Percentiles rank a stretch among this genome's conserved stretches.
Evolutionary conservation across 2,797 vertebrate species (phyloP).

Genomic region (Toxotes lorentzi): DNA sequence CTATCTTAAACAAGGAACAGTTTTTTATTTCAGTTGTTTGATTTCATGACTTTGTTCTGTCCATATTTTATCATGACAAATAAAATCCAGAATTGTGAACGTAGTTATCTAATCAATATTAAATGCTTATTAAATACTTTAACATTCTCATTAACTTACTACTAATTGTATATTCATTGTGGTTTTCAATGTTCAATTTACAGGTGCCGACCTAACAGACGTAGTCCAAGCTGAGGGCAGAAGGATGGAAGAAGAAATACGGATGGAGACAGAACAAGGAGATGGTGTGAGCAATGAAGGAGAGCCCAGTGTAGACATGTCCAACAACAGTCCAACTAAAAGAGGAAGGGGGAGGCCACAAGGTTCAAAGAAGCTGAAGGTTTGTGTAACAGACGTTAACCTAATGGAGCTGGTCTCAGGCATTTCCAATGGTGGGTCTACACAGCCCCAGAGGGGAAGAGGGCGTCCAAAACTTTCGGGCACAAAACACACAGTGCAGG

Average conservation of each 20-base stretch:
- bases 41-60: background rate
- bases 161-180: background rate
- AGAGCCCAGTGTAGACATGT: conserved; percentile 36
- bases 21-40: background rate
- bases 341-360: conserved; percentile 63
- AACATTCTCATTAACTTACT: background rate
- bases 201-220: conserved; percentile 45
- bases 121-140: background rate
- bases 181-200: conserved; percentile 9
- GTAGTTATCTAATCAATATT: background rate
- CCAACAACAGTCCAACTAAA: conserved; percentile 57
- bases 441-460: conserved; percentile 35
- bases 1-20: background rate
- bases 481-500: conserved; percentile 22
- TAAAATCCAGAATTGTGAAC: background rate
- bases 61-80: background rate
- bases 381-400: conserved; percentile 61
- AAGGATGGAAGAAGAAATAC: conserved; percentile 65
- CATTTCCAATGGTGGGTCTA: conserved; percentile 60
- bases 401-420: conserved; percentile 37
- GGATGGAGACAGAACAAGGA: conserved; percentile 48
- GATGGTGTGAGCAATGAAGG: conserved; percentile 46
- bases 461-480: conserved; percentile 58
- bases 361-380: conserved; percentile 68
- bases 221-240: conserved; percentile 21